These are phyloP conservation scores for Berghia stephanieae DNA, from an alignment of 1,140 invertebrate species.

Conservation along the genomic window DNA sequence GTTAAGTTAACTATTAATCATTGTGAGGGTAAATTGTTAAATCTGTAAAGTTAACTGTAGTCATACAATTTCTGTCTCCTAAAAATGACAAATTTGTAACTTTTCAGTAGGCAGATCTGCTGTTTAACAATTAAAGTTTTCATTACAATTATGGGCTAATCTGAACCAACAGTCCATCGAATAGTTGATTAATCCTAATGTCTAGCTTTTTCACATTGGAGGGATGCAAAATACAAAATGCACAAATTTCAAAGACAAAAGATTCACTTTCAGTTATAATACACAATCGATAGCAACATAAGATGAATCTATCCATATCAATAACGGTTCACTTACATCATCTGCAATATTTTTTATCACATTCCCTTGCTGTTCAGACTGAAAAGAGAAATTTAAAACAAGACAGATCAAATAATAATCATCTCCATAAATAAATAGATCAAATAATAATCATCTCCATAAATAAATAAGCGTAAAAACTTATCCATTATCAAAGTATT, in stretches of 20 bases:
- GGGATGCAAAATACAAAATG: neutral
- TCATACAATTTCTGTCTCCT: too few species aligned
- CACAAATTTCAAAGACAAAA: neutral
- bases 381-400: slow-evolving; percentile 46
- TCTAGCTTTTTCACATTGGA: neutral
- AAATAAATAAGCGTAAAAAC: too few species aligned
- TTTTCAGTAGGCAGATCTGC: too few species aligned
- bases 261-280: too few species aligned
- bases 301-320: slow-evolving; percentile 24
- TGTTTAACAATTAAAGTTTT: neutral
- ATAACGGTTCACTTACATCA: slow-evolving; percentile 72
- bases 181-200: neutral
- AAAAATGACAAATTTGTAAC: too few species aligned
- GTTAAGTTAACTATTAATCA: too few species aligned
- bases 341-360: slow-evolving; percentile 79
- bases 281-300: neutral
- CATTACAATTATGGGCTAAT: neutral
- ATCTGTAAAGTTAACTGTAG: too few species aligned
- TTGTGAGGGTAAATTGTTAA: too few species aligned
- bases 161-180: neutral
- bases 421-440: too few species aligned
- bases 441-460: too few species aligned
- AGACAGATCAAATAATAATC: too few species aligned
- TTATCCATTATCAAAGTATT: too few species aligned
- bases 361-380: slow-evolving; percentile 83